These are phyloP conservation scores for Laupala kohalensis DNA, from an alignment of 1,140 invertebrate genomes.

Conservation along the genomic window DNA sequence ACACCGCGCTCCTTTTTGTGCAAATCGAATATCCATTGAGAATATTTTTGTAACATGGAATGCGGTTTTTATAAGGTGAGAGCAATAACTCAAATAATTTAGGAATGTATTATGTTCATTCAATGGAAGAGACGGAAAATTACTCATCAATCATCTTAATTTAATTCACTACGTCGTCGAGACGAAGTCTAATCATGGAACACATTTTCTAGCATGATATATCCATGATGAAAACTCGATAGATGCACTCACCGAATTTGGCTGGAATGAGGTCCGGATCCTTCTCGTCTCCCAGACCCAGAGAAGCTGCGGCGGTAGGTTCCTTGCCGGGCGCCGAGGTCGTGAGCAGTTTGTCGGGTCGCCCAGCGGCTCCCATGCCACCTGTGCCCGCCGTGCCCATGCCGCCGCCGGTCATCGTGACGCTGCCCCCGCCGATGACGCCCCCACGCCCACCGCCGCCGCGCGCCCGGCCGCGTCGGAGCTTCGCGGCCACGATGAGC, in stretches of 20 bases:
- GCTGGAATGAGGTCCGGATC: constrained; percentile 61
- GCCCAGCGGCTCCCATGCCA: constrained; percentile 14
- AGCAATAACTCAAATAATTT: too few species aligned
- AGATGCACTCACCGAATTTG: constrained; percentile 54
- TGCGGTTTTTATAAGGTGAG: too few species aligned
- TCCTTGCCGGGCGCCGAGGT: background rate
- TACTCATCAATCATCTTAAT: too few species aligned
- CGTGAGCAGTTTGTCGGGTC: constrained; percentile 3
- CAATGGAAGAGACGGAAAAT: too few species aligned
- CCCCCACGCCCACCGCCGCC: constrained; percentile 27
- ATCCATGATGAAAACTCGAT: too few species aligned
- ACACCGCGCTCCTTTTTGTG: too few species aligned
- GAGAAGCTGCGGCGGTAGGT: background rate
- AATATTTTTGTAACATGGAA: too few species aligned
- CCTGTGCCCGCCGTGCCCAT: constrained; percentile 30
- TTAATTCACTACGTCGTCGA: too few species aligned
- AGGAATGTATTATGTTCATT: too few species aligned
- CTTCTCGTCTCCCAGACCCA: constrained; percentile 46
- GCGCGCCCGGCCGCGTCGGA: constrained; percentile 27
- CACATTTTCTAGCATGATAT: too few species aligned
- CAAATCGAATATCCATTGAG: too few species aligned
- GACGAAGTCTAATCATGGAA: too few species aligned
- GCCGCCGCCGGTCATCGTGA: constrained; percentile 35
- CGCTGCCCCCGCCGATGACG: constrained; percentile 35
- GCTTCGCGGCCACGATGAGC: constrained; percentile 34